Evolutionary conservation across 2,797 vertebrate genomes (phyloP), one percentile per base, ranked within the genome.

Genomic region (Arctocebus calabarensis): DNA sequence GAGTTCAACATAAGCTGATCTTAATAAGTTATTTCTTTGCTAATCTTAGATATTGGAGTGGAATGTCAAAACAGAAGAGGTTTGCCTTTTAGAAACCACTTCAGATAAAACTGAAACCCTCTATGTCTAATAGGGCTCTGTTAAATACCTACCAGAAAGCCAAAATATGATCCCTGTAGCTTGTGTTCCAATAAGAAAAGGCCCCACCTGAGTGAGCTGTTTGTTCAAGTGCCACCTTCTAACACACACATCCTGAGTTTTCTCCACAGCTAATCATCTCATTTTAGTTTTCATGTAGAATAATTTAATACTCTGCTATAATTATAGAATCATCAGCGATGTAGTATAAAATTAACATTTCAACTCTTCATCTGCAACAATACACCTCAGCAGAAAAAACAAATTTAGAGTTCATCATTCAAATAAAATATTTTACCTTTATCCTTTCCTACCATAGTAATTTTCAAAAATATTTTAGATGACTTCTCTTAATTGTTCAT

Each of bases 21-120:
- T 95, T 61, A 77, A 78, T 62, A 94, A 75, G 57, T 84, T 52
- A 81, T 83, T 75, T 92, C 34, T 95, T 84, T 48, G 22, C 34
- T 59, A 88, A 90, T 84, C 74, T 48, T 92, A 88, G 52, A 94
- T 89, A 95, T 90, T 4, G 25, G 64, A 82, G 59, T 16, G 29
- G 37, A 81, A 78, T 68, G 10, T 91, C 91, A 93, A 89, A 95
- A 87, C 32, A 25, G 34, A 90, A 92, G 59, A 48, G 10, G 4
- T 10, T 3, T 73, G 61, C 3, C 8, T 73, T 86, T 79, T 45
- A 78, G 27, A 86, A 93, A 74, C 25, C 57, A 79, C 43, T 64
- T 61, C 48, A 77, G 77, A 57, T 90, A 59, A 84, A 90, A 71
- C 3, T 32, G 62, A 79, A 79, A 77, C 45, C 88, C 32, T 32